Evolutionary conservation across 2,113 vertebrate genomes (phyloP).

Genomic region (Microtus pennsylvanicus): DNA sequence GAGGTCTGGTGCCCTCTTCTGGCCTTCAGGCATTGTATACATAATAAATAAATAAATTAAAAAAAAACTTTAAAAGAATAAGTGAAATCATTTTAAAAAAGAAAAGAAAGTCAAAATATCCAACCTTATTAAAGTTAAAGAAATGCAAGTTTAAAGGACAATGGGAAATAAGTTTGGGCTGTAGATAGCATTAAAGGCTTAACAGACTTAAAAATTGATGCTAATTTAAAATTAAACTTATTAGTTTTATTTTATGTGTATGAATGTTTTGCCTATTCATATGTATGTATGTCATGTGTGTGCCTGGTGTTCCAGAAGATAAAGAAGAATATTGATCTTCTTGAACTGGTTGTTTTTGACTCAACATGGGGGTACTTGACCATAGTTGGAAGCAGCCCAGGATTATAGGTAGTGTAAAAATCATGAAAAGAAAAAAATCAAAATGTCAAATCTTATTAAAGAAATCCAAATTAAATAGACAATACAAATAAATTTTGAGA

Average conservation of each 20-base stretch:
- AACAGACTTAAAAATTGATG: not conserved
- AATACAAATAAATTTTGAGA: not conserved
- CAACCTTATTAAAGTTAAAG: not conserved
- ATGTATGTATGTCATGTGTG: not conserved
- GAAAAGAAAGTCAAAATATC: not conserved
- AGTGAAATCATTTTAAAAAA: not conserved
- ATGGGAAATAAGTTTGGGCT: not conserved
- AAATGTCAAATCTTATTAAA: not conserved
- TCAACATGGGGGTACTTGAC: not conserved
- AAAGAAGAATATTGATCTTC: not conserved
- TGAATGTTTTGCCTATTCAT: not conserved
- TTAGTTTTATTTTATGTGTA: not conserved
- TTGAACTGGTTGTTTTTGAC: not conserved
- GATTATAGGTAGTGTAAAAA: not conserved
- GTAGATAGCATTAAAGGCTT: not conserved
- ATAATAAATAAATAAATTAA: no score
- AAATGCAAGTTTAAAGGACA: not conserved
- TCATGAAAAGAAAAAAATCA: not conserved
- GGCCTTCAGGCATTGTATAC: no score
- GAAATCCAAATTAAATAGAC: not conserved
- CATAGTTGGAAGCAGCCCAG: no score
- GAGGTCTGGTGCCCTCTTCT: no score
- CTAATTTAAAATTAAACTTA: not conserved
- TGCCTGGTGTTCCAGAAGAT: not conserved
- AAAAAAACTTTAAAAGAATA: not conserved